These are phyloP conservation scores for Idris sp. DNA, from an alignment of 1,140 invertebrate species.

Conservation along the genomic window DNA sequence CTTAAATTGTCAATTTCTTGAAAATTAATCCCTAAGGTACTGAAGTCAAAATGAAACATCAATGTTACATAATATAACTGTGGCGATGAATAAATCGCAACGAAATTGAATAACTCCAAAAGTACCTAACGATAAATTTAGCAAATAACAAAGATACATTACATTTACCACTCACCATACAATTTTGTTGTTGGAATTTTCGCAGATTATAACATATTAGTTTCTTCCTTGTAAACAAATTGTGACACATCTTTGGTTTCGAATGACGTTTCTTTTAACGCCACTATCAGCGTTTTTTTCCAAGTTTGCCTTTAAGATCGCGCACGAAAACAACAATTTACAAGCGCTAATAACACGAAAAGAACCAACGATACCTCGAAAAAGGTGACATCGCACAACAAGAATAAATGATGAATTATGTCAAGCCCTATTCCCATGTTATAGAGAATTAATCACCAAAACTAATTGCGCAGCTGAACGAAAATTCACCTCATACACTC, in stretches of 20 bases:
- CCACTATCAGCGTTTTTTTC: constrained; percentile 36
- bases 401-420: constrained; percentile 21
- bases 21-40: too few relatives aligned
- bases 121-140: too few relatives aligned
- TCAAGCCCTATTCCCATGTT: constrained; percentile 6
- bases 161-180: too few relatives aligned
- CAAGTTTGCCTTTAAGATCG: constrained; percentile 14
- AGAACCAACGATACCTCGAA: constrained; percentile 38
- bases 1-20: too few relatives aligned
- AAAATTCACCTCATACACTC: constrained; percentile 47
- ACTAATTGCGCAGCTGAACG: constrained; percentile 11
- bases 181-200: too few relatives aligned
- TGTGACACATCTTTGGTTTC: constrained; percentile 55
- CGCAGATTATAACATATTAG: too few relatives aligned
- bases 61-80: too few relatives aligned
- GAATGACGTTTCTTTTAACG: constrained; percentile 54
- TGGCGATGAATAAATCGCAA: too few relatives aligned
- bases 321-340: constrained; percentile 30
- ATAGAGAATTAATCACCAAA: constrained; percentile 14
- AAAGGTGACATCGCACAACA: constrained; percentile 30
- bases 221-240: too few relatives aligned
- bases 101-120: too few relatives aligned
- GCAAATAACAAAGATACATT: too few relatives aligned
- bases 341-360: constrained; percentile 28
- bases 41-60: too few relatives aligned